Base-by-base conservation (phyloP, 2,113 vertebrate genomes). In the Phalacrocorax carbo region DNA sequence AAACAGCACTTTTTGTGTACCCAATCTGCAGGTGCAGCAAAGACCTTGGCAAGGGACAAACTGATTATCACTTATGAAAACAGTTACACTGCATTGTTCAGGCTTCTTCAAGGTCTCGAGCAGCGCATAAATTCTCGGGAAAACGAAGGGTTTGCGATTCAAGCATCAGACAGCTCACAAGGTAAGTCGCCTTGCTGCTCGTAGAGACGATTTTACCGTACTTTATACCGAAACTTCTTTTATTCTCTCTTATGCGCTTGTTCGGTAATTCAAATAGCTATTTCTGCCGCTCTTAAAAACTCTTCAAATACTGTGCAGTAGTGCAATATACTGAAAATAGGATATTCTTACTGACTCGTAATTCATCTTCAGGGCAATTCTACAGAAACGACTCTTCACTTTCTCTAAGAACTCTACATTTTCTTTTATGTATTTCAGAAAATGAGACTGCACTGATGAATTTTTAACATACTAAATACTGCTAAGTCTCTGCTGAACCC, bases 51-150 rank as follows among this genome's bases (percentile, higher is more conserved):
- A 98, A 98, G 95, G 88, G 96, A 95, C 97, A 96, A 94, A 95
- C 88, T 13, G 83, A 97, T 98, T 98, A 97, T 97, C 96, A 88
- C 93, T 95, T 96, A 95, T 48, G 90, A 98, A 98, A 98, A 98
- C 97, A 98, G 98, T 97, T 98, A 98, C 98, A 98, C 94, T 98
- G 98, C 99, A 98, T 99, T 98, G 96, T 96, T 98, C 97, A 97
- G 98, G 97, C 95, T 98, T 98, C 98, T 98, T 99, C 99, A 99
- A 99, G 99, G 99, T 99, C 99, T 98, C 96, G 57, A 96, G 76
- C 91, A 88, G 94, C 93, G 98, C 95, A 99, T 99, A 99, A 99
- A 99, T 98, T 98, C 94, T 52, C 97, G 86, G 48, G 98, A 61
- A 96, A 97, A 94, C 49, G 76, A 91, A 92, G 52, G 66, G 64